Base-by-base conservation (phyloP, 2,797 vertebrate species). In the Myioborus melanocephalus region DNA sequence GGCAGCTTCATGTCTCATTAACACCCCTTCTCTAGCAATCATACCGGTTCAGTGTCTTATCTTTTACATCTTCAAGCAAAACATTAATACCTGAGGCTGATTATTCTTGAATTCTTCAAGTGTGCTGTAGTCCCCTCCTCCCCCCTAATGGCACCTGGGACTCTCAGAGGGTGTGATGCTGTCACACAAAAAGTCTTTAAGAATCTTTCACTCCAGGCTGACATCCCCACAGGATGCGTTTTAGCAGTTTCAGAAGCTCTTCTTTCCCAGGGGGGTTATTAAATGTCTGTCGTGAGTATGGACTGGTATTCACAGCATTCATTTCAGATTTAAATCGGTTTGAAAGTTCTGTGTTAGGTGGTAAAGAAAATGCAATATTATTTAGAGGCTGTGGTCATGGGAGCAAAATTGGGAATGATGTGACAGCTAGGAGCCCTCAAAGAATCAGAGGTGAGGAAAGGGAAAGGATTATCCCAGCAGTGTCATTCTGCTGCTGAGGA, bases 121-220 rank as follows among this genome's bases (percentile, higher is more conserved):
- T 79, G 68, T 69, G 34, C 87, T 71, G n/a, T 35, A 90, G 87
- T 90, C 56, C 63, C 92, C 88, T 91, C 90, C 94, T 92, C 91
- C 89, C 41, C 87, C 34, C 53, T 96, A 91, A 95, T 95, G 90
- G 90, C 75, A 90, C 70, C 93, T 87, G 80, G 94, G 94, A 89
- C 75, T 93, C 97, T 96, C 90, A 90, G 94, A 96, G 72, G 91
- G 90, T 96, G 91, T 92, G 90, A 95, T 91, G 88, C 95, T 97
- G 95, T 95, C 93, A 94, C 83, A 94, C 88, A 92, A 77, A 83
- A 95, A 92, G 89, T 95, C 96, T 97, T 97, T 95, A 93, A 93
- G 82, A 93, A 90, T 75, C 83, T 93, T 92, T 95, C 80, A 95
- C 79, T 91, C 53, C 52, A 83, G 86, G 87, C 87, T 93, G 96